phyloP scores from a whole-genome alignment of 2,113 vertebrate genomes.

The Aegithalos caudatus region DNA sequence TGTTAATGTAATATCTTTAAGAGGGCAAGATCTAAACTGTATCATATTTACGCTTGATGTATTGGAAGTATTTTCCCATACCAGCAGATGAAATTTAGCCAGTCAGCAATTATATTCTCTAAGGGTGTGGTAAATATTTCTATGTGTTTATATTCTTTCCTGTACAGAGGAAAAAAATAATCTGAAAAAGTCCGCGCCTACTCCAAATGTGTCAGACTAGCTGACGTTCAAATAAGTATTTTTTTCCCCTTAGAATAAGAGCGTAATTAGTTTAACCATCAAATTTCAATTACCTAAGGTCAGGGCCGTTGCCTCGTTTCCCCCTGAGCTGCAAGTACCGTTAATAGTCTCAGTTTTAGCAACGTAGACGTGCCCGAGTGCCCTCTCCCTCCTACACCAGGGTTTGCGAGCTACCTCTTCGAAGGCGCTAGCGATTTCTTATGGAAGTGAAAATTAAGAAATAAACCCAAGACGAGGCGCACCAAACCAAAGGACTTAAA shows the following conservation, averaged over 20 bases:
- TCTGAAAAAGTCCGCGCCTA: conserved; percentile 31
- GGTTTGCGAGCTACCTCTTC: background rate
- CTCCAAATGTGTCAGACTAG: conserved; percentile 3
- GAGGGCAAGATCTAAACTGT: conserved; percentile 14
- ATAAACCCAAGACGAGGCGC: background rate
- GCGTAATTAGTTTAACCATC: conserved; percentile 70
- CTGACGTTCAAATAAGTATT: conserved; percentile 35
- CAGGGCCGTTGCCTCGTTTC: conserved; percentile 44
- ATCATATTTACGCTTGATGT: conserved; percentile 22
- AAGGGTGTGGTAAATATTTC: conserved; percentile 11
- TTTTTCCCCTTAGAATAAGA: conserved; percentile 62
- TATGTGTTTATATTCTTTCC: background rate
- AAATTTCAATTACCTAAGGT: conserved; percentile 74
- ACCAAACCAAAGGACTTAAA: background rate
- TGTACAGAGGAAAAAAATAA: background rate
- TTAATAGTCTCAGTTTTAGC: conserved; percentile 56
- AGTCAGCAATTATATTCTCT: conserved; percentile 26
- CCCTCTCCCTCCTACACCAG: background rate
- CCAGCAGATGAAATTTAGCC: conserved; percentile 13
- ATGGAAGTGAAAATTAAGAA: background rate
- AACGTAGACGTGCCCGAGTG: conserved; percentile 17
- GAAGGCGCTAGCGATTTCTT: background rate
- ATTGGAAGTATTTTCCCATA: conserved; percentile 1
- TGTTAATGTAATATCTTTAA: conserved; percentile 30
- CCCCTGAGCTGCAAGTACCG: conserved; percentile 54